Evolutionary conservation across 2,113 vertebrate genomes (phyloP).

Genomic region (Pantherophis guttatus): DNA sequence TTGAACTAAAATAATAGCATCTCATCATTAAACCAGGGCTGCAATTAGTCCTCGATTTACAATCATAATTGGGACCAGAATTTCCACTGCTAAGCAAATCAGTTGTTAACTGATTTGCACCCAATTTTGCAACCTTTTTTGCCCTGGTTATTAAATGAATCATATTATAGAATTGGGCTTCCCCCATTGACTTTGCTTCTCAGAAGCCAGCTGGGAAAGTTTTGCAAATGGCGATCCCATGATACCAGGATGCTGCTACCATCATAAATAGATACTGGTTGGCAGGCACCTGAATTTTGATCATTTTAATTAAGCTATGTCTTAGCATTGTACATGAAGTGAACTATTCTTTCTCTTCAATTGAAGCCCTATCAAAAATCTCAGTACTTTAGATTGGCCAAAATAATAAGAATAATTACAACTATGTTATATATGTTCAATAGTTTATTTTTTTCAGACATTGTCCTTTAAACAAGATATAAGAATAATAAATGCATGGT

Average conservation of each 20-base stretch:
- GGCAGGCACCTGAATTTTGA: neutral
- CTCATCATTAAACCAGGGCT: neutral
- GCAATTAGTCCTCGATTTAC: neutral
- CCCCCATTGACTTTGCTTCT: neutral
- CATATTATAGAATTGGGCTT: neutral
- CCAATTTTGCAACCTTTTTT: neutral
- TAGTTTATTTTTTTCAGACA: neutral
- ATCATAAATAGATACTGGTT: neutral
- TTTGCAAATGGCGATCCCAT: neutral
- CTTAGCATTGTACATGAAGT: neutral
- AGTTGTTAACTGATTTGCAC: neutral
- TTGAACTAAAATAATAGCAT: neutral
- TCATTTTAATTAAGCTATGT: neutral
- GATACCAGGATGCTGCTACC: neutral
- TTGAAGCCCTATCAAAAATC: neutral
- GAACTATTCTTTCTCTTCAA: neutral
- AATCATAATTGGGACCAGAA: neutral
- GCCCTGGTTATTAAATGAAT: neutral
- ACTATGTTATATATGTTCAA: neutral
- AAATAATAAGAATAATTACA: neutral
- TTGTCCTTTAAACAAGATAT: neutral
- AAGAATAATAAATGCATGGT: neutral
- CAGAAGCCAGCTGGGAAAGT: neutral
- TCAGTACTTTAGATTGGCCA: neutral
- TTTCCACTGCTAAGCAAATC: neutral